A percentile compares a stretch with the other conserved stretches of the same genome.
phyloP scores from a whole-genome alignment of 1,140 invertebrate species.

The Drosophila hydei region DNA sequence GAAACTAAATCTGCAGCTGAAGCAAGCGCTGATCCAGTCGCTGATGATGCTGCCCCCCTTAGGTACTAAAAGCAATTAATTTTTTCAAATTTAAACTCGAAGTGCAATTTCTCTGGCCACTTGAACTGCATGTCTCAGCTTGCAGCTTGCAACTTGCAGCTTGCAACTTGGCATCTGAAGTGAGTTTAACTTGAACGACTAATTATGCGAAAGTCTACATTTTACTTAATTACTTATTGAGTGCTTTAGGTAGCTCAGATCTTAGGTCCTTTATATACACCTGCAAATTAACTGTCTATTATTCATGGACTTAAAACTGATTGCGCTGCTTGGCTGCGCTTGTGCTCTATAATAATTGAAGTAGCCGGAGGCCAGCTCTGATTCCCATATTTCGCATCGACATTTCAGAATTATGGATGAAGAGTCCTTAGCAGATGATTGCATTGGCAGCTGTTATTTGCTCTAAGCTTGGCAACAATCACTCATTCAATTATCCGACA shows the following conservation, averaged over 20 bases:
- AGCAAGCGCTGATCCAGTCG: constrained; percentile 19
- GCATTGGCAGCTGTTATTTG: constrained; percentile 55
- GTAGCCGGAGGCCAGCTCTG: neutral
- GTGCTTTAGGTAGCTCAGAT: constrained; percentile 13
- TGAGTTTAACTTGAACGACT: constrained; percentile 35
- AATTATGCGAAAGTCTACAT: constrained; percentile 64
- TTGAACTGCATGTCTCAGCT: constrained; percentile 48
- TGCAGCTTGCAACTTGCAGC: too few species aligned
- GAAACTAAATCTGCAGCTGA: constrained; percentile 15
- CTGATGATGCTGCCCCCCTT: constrained; percentile 21
- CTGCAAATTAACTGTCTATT: neutral
- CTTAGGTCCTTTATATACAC: constrained; percentile 5
- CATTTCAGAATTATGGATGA: constrained; percentile 32
- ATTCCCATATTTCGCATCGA: neutral
- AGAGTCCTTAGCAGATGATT: constrained; percentile 32
- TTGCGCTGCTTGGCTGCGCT: neutral
- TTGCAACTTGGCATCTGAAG: neutral
- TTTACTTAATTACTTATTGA: constrained; percentile 56
- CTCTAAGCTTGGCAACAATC: constrained; percentile 30
- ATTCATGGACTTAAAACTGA: neutral
- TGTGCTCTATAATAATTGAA: neutral
- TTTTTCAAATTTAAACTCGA: constrained; percentile 57
- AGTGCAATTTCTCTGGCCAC: constrained; percentile 65
- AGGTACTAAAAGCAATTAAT: constrained; percentile 78
- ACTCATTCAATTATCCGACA: constrained; percentile 45